Evolutionary conservation across 2,113 vertebrate genomes (phyloP), one percentile per base, ranked within the genome.

Genomic region (Cygnus buccinator): DNA sequence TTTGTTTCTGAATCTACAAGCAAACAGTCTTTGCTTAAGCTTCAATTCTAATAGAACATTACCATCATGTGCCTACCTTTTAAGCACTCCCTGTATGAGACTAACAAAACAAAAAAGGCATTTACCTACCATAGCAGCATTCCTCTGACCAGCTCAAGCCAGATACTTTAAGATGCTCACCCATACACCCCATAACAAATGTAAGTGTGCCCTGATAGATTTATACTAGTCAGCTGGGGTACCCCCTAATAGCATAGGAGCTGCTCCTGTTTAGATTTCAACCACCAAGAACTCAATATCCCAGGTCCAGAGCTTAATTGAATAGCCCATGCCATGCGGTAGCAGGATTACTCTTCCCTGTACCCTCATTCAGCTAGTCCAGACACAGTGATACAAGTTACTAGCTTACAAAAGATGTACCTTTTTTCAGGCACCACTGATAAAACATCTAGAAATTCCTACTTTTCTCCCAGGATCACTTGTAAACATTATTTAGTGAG

Each of bases 151-250:
- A 33, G 4, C 29, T 13, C n/a, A 75, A 16, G 11, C 68, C 22
- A 48, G 18, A 86, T 1, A n/a, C 44, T 66, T 1, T 4, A 1
- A 62, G 1, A 15, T 7, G 12, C 5, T 46, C 13, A 19, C 33
- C 59, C 19, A 59, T 4, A 18, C 13, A 48, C 14, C 29, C 13
- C n/a, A 4, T 4, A 68, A 14, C 43, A 46, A 13, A 48, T 13
- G 9, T 12, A 29, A 25, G 2, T 26, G 2, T 41, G 19, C 61
- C 33, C 61, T 62, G 25, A 61, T 31, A 48, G 46, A 41, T 57
- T 63, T 63, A 57, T 57, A 23, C 10, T 23, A 31, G 48, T 26
- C 76, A 87, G 62, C 41, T 57, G 70, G 46, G 12, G 48, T 35
- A 41, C 25, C 52, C n/a, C 54, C 55, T 62, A n/a, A 55, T 31